Conservation (phyloP, 92 coral and sea anemone species). For the Porites rus region DNA sequence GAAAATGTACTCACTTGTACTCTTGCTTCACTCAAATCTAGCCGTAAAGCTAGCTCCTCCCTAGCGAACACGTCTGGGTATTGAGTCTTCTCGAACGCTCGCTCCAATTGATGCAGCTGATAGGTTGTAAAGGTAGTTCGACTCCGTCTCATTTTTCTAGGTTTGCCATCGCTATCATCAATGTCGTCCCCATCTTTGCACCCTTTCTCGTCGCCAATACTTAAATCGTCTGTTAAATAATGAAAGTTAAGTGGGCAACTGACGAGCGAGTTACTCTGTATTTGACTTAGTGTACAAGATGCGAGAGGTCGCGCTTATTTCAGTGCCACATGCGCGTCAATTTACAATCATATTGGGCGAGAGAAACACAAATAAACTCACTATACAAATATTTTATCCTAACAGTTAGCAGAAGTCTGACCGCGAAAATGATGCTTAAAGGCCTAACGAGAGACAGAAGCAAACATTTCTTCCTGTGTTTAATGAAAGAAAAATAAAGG, state of each 20-base stretch:
- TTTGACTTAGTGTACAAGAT: neutral
- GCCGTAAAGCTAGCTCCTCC: conserved; percentile 90
- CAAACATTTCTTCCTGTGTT: conserved; percentile 29
- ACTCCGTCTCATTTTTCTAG: conserved; percentile 93
- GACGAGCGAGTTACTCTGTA: neutral
- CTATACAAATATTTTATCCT: neutral
- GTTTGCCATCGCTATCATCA: conserved; percentile 76
- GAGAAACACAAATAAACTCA: neutral
- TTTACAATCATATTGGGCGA: neutral
- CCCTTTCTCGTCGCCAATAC: conserved; percentile 55
- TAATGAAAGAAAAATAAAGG: neutral
- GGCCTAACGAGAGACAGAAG: neutral
- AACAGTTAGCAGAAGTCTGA: conserved; percentile 10
- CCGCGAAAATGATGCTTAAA: conserved; percentile 1
- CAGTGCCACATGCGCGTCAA: neutral
- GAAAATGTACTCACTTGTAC: conserved; percentile 80
- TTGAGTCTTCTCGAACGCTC: conserved; percentile 97
- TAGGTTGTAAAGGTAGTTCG: conserved; percentile 97
- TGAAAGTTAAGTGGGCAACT: conserved; percentile 2
- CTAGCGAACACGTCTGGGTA: conserved; percentile 98
- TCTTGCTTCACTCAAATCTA: conserved; percentile 97
- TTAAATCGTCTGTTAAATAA: conserved; percentile 43
- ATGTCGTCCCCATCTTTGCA: conserved; percentile 55
- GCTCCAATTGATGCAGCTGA: conserved; percentile 95
- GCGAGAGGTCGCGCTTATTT: neutral